Evolutionary conservation across 2,113 vertebrate genomes (phyloP).

Genomic region (Nerophis ophidion): DNA sequence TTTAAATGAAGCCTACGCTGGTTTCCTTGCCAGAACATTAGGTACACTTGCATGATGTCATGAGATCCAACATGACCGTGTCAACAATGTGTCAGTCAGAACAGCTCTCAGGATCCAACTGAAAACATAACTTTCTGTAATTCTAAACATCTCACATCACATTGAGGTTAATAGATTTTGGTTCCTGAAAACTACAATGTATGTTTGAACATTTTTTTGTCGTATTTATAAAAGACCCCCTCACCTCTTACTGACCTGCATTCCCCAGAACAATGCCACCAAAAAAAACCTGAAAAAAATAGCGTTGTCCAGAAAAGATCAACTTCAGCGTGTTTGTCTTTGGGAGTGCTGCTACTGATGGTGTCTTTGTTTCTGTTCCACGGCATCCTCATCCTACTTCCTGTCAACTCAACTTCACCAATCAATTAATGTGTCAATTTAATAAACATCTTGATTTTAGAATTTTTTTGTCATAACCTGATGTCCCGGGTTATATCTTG

Average conservation of each 20-base stretch:
- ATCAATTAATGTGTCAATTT: not conserved
- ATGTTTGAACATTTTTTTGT: conserved; percentile 5
- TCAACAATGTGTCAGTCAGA: not conserved
- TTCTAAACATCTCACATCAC: not conserved
- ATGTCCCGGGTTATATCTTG: no score
- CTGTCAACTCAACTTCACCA: conserved; percentile 39
- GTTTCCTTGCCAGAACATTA: no score
- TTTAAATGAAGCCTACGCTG: no score
- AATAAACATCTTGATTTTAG: no score
- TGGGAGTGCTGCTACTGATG: conserved; percentile 22
- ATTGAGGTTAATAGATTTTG: not conserved
- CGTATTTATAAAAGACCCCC: conserved; percentile 8
- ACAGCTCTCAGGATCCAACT: not conserved
- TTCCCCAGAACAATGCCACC: conserved; percentile 47
- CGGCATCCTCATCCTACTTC: conserved; percentile 33
- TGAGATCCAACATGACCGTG: no score
- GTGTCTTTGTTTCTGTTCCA: conserved; percentile 37
- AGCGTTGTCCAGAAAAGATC: conserved; percentile 47
- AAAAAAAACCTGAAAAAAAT: conserved; percentile 8
- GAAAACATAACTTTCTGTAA: no score
- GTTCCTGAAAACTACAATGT: conserved; percentile 6
- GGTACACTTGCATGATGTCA: no score
- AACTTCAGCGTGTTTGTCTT: conserved; percentile 28
- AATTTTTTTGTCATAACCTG: no score
- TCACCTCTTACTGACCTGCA: conserved; percentile 9